Conservation (phyloP, 2,888 invertebrate genomes). For the Eurytoma californica region DNA sequence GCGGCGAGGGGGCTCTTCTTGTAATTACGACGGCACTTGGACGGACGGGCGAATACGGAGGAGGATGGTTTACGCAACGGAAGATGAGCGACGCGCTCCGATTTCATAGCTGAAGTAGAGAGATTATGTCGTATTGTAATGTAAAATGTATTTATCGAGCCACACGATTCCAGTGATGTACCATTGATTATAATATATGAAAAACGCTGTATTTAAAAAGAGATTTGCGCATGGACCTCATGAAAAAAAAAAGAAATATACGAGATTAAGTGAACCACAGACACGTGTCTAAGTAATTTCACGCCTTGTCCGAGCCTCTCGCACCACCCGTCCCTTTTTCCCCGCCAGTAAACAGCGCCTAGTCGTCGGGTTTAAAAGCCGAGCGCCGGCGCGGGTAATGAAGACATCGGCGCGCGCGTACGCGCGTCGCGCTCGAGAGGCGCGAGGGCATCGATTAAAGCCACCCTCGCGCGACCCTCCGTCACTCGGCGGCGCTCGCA, state of each 20-base stretch:
- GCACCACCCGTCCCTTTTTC: not conserved
- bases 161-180: slow-evolving; percentile 45
- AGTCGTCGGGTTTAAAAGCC: slow-evolving; percentile 17
- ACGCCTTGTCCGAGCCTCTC: not conserved
- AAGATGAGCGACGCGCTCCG: not conserved
- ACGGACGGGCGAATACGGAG: not conserved
- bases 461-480: slow-evolving; percentile 41
- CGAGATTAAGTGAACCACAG: slow-evolving; percentile 33
- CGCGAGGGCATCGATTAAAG: slow-evolving; percentile 50
- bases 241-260: slow-evolving; percentile 39
- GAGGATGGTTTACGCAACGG: not conserved
- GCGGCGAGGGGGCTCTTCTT: slow-evolving; percentile 24
- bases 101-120: slow-evolving; percentile 45
- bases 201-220: slow-evolving; percentile 38
- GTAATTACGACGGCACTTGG: slow-evolving; percentile 28
- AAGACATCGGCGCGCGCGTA: slow-evolving; percentile 30
- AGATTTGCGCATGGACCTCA: slow-evolving; percentile 39
- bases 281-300: slow-evolving; percentile 11
- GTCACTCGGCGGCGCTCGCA: slow-evolving; percentile 36
- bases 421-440: no score
- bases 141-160: slow-evolving; percentile 35
- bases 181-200: slow-evolving; percentile 54
- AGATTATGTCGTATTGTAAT: slow-evolving; percentile 39
- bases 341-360: not conserved
- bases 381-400: slow-evolving; percentile 22